Percentiles rank a stretch among this genome's conserved stretches.
phyloP scores from a whole-genome alignment of 2,888 invertebrate species.

The Pyrochroa serraticornis region DNA sequence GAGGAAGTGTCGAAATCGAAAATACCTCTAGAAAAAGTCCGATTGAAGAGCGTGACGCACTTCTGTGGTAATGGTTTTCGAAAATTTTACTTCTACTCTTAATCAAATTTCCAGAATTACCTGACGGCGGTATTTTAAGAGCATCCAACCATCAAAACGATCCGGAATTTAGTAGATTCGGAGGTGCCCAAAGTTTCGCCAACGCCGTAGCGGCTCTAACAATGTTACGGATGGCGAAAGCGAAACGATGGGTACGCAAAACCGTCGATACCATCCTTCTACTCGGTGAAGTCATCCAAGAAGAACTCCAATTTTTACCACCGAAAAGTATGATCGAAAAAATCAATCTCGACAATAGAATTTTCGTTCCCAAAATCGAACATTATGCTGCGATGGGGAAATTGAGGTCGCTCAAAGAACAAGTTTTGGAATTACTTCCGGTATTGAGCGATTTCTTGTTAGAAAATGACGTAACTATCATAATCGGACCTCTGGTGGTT shows the following conservation, averaged over 20 bases:
- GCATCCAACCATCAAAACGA: constrained; percentile 50
- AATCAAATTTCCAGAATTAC: neutral
- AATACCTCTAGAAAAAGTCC: constrained; percentile 34
- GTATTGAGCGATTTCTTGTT: constrained; percentile 53
- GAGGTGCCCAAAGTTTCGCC: constrained; percentile 50
- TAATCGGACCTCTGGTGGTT: constrained; percentile 54
- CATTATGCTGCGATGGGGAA: constrained; percentile 52
- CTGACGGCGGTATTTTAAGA: constrained; percentile 47
- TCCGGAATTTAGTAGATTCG: constrained; percentile 39
- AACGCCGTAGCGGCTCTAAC: constrained; percentile 54
- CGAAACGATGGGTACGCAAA: constrained; percentile 54
- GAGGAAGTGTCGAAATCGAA: constrained; percentile 4
- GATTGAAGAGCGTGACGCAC: constrained; percentile 40
- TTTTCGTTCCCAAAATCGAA: constrained; percentile 47
- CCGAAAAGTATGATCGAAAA: constrained; percentile 42
- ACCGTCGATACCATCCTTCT: constrained; percentile 53
- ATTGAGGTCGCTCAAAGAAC: constrained; percentile 45
- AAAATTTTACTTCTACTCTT: neutral
- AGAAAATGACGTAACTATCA: constrained; percentile 51
- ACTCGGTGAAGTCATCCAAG: constrained; percentile 52
- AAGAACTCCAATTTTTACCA: constrained; percentile 31
- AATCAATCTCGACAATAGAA: constrained; percentile 42
- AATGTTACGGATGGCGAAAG: constrained; percentile 52
- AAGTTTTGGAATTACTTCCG: constrained; percentile 49
- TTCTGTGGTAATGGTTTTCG: constrained; percentile 21